These are phyloP conservation scores for Drosophila niveifrons DNA, from an alignment of 2,888 invertebrate species.

Conservation along the genomic window DNA sequence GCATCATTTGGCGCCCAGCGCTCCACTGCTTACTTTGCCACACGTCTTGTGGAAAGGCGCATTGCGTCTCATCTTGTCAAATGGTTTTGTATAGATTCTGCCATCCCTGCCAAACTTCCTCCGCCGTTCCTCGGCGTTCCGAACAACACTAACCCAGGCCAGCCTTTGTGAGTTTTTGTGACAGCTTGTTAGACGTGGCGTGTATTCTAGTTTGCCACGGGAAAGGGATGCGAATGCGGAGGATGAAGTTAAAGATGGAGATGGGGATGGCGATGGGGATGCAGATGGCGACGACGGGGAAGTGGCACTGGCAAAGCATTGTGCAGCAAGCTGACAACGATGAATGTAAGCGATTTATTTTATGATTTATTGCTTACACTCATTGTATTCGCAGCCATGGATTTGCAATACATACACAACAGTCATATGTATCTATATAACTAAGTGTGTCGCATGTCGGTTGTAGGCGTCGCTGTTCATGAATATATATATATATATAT, in stretches of 20 bases:
- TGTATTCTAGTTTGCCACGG: constrained; percentile 59
- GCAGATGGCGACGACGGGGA: background rate
- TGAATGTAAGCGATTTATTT: constrained; percentile 82
- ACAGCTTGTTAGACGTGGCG: constrained; percentile 79
- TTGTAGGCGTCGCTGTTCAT: constrained; percentile 2
- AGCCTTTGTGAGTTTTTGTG: constrained; percentile 77
- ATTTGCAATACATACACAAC: constrained; percentile 44
- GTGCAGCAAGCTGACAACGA: constrained; percentile 78
- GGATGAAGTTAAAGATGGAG: background rate
- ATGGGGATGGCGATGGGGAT: background rate
- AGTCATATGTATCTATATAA: constrained; percentile 7
- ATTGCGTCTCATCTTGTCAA: constrained; percentile 71
- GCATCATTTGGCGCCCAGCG: constrained; percentile 74
- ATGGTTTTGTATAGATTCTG: constrained; percentile 77
- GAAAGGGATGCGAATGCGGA: background rate
- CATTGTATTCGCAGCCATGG: constrained; percentile 67
- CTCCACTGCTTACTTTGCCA: constrained; percentile 79
- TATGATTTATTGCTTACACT: constrained; percentile 80
- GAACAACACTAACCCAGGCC: constrained; percentile 38
- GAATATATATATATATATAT: constrained; percentile 1
- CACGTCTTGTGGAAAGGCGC: constrained; percentile 35
- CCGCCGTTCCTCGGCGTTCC: background rate
- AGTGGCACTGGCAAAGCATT: constrained; percentile 50
- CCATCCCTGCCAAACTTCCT: background rate
- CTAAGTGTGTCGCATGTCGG: background rate